phyloP scores from a whole-genome alignment of 2,113 vertebrate species.

The Rhizomys pruinosus region DNA sequence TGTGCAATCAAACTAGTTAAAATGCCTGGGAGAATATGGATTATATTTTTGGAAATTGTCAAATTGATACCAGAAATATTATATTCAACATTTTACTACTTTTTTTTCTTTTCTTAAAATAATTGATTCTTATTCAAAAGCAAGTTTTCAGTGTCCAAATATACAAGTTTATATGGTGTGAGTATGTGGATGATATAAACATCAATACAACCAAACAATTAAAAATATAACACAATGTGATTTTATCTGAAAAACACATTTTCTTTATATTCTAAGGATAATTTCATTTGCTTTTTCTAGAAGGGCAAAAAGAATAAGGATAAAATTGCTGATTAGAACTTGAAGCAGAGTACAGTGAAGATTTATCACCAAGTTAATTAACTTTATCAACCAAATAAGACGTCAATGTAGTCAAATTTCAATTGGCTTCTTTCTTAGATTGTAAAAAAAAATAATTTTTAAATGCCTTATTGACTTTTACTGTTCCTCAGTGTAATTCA shows the following conservation, averaged over 20 bases:
- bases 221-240: background rate
- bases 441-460: slow-evolving; percentile 32
- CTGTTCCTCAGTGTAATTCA: background rate
- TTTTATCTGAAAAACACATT: background rate
- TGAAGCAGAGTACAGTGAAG: background rate
- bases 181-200: background rate
- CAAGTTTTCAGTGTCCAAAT: background rate
- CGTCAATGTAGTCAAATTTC: slow-evolving; percentile 18
- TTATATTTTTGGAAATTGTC: slow-evolving; percentile 77
- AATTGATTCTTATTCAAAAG: background rate
- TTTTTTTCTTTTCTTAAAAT: slow-evolving; percentile 32
- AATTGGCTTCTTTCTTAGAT: background rate
- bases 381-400: slow-evolving; percentile 34
- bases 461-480: background rate
- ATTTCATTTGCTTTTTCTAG: background rate
- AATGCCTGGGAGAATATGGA: slow-evolving; percentile 70
- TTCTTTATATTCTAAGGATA: background rate
- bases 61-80: slow-evolving; percentile 69
- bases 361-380: slow-evolving; percentile 38
- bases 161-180: background rate
- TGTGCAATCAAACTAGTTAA: slow-evolving; percentile 84
- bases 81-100: background rate
- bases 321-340: slow-evolving; percentile 44
- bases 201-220: background rate
- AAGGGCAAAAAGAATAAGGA: slow-evolving; percentile 3